A percentile compares a stretch with the other conserved stretches of the same genome.
These are phyloP conservation scores for Phrynocephalus guinanensis DNA, from an alignment of 2,797 vertebrate genomes.

Conservation along the genomic window DNA sequence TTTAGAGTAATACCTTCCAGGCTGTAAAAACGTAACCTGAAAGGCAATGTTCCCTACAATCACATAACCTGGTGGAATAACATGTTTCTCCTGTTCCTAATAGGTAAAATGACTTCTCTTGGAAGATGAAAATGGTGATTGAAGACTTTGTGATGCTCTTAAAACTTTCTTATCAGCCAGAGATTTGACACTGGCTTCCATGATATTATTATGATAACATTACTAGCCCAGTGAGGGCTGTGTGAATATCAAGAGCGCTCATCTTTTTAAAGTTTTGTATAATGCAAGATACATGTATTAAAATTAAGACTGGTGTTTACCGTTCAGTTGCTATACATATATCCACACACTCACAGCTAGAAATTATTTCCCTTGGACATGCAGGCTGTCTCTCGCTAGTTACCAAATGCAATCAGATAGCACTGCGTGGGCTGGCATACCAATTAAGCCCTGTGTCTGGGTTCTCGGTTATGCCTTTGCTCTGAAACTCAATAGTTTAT, in stretches of 20 bases:
- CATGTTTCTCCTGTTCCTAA: constrained; percentile 71
- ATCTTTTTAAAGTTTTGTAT: constrained; percentile 77
- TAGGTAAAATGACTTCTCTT: constrained; percentile 76
- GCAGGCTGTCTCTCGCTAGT: constrained; percentile 75
- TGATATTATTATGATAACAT: constrained; percentile 70
- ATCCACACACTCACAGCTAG: constrained; percentile 76
- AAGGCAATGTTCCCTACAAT: constrained; percentile 70
- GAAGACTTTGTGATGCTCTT: constrained; percentile 62
- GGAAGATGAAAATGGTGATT: constrained; percentile 74
- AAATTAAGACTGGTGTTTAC: constrained; percentile 80
- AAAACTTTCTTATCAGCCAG: constrained; percentile 64
- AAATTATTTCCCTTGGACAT: constrained; percentile 80
- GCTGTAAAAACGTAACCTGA: constrained; percentile 74
- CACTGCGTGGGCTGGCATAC: constrained; percentile 77
- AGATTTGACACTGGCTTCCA: constrained; percentile 72
- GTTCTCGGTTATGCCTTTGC: constrained; percentile 56
- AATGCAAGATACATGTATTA: constrained; percentile 69
- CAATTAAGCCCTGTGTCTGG: constrained; percentile 75
- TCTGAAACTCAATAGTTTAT: constrained; percentile 68
- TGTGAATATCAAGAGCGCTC: constrained; percentile 66
- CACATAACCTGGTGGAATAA: constrained; percentile 62
- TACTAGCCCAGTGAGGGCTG: constrained; percentile 54
- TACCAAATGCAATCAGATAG: constrained; percentile 77
- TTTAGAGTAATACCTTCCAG: constrained; percentile 73
- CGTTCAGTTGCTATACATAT: constrained; percentile 71